phyloP scores from a whole-genome alignment of 1,140 invertebrate genomes.

The Zelostemma sp. region DNA sequence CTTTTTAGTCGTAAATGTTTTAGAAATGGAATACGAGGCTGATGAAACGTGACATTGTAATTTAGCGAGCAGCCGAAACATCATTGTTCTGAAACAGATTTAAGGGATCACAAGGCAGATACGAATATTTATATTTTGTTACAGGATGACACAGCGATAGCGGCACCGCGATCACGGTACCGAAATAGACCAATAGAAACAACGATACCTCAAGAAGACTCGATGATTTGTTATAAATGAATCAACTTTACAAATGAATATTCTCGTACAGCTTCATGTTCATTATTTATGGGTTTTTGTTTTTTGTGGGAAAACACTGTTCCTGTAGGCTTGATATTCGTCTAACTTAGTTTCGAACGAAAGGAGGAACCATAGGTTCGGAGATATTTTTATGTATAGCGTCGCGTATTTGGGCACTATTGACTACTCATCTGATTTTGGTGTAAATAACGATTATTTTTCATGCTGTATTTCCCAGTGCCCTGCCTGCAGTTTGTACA shows the following conservation, averaged over 20 bases:
- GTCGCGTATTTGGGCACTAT: constrained; percentile 27
- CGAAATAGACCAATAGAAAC: constrained; percentile 71
- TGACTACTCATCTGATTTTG: constrained; percentile 33
- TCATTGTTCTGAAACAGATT: constrained; percentile 63
- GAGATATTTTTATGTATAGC: constrained; percentile 41
- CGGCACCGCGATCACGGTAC: constrained; percentile 54
- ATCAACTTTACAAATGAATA: constrained; percentile 70
- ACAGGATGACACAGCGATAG: constrained; percentile 64
- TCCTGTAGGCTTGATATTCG: constrained; percentile 33
- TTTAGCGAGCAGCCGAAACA: constrained; percentile 47
- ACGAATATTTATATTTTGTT: constrained; percentile 72
- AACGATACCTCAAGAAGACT: constrained; percentile 71
- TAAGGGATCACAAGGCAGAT: constrained; percentile 62
- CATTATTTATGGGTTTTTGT: constrained; percentile 12
- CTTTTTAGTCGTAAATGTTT: constrained; percentile 31
- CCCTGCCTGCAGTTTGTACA: constrained; percentile 49
- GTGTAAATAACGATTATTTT: constrained; percentile 50
- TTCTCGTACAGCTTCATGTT: constrained; percentile 66
- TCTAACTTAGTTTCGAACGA: constrained; percentile 17
- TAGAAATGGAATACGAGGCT: constrained; percentile 9
- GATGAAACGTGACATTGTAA: constrained; percentile 8
- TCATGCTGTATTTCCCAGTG: constrained; percentile 46
- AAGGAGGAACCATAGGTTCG: constrained; percentile 15
- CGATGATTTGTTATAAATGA: constrained; percentile 69
- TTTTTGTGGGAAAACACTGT: constrained; percentile 45